These are phyloP conservation scores for Dynastes hyllus DNA, from an alignment of 2,888 invertebrate species.

Conservation along the genomic window DNA sequence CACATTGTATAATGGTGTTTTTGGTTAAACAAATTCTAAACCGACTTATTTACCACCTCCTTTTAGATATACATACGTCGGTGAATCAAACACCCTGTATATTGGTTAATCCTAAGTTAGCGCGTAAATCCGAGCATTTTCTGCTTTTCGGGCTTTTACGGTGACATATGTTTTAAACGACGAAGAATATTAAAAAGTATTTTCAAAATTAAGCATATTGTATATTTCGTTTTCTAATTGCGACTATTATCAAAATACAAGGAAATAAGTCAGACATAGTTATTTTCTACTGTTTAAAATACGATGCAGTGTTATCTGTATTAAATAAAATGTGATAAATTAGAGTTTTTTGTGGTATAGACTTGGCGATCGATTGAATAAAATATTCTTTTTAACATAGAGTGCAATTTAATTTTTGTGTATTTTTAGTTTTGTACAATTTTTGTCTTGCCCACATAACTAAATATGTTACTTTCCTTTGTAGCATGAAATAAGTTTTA, in stretches of 20 bases:
- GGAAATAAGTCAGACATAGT: background rate
- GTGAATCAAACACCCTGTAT: no score
- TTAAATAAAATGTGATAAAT: slow-evolving; percentile 53
- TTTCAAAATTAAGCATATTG: background rate
- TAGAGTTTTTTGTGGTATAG: slow-evolving; percentile 34
- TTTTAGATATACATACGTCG: no score
- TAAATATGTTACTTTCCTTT: background rate
- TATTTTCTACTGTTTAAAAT: slow-evolving; percentile 38
- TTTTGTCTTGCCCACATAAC: background rate
- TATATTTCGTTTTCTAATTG: background rate
- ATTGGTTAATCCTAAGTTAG: no score
- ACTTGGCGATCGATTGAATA: slow-evolving; percentile 40
- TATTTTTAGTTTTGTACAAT: background rate
- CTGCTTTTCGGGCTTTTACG: no score
- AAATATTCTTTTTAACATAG: slow-evolving; percentile 14
- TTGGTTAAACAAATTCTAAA: no score
- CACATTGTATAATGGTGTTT: no score
- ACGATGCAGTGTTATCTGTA: slow-evolving; percentile 51
- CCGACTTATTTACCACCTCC: no score
- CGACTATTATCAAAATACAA: background rate
- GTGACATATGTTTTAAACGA: slow-evolving; percentile 3
- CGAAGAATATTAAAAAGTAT: slow-evolving; percentile 2
- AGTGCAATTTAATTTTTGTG: slow-evolving; percentile 6
- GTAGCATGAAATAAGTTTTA: no score
- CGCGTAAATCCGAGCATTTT: no score